Evolutionary conservation across 2,888 invertebrate genomes (phyloP).

Genomic region (Anticlea derivata): DNA sequence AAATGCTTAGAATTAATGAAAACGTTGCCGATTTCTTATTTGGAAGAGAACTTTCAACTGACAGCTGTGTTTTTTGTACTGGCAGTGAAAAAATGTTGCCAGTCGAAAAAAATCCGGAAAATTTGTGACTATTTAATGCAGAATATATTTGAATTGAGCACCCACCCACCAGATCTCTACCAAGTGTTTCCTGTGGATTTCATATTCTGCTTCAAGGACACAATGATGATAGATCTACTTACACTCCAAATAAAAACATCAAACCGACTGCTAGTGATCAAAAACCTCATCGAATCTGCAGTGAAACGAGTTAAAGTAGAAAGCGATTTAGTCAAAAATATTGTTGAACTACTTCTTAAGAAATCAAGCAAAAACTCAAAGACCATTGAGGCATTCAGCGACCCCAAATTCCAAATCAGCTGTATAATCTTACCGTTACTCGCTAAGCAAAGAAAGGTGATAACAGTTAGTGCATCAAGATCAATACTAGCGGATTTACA

Average conservation of each 20-base stretch:
- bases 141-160: constrained; percentile 66
- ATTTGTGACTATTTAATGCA: constrained; percentile 60
- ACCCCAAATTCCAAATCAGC: constrained; percentile 69
- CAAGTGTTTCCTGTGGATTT: constrained; percentile 64
- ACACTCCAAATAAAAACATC: constrained; percentile 65
- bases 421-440: constrained; percentile 69
- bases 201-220: constrained; percentile 65
- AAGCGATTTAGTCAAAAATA: constrained; percentile 63
- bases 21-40: constrained; percentile 60
- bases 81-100: constrained; percentile 62
- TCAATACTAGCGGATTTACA: constrained; percentile 71
- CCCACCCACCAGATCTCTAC: constrained; percentile 69
- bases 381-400: constrained; percentile 61
- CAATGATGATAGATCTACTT: constrained; percentile 56
- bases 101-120: constrained; percentile 59
- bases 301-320: constrained; percentile 70
- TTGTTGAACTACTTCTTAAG: constrained; percentile 63
- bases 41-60: constrained; percentile 72
- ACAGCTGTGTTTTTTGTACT: constrained; percentile 63
- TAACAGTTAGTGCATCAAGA: constrained; percentile 63
- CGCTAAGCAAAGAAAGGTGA: constrained; percentile 68
- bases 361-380: constrained; percentile 45
- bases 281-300: constrained; percentile 63
- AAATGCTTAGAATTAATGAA: constrained; percentile 60
- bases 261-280: constrained; percentile 59